Conservation (phyloP, 1,140 invertebrate species). For the Drosophila equinoxialis region DNA sequence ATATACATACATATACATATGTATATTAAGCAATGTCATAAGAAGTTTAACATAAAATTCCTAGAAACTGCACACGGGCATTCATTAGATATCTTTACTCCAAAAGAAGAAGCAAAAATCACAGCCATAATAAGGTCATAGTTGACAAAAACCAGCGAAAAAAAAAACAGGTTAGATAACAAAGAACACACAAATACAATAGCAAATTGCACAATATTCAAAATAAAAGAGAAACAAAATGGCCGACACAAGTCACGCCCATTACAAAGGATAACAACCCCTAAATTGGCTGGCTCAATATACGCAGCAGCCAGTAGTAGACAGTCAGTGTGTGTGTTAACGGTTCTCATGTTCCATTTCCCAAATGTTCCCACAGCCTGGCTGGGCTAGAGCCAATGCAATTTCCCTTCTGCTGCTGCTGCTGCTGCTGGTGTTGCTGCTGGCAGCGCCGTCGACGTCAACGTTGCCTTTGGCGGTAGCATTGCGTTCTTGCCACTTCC, state of each 20-base stretch:
- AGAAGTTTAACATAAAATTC: constrained; percentile 76
- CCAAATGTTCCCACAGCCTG: constrained; percentile 49
- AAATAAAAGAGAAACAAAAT: constrained; percentile 39
- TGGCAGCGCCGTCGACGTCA: constrained; percentile 16
- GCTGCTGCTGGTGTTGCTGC: constrained; percentile 23
- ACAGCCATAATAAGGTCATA: constrained; percentile 60
- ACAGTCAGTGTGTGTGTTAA: constrained; percentile 4
- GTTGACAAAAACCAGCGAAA: constrained; percentile 28
- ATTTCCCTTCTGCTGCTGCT: constrained; percentile 38
- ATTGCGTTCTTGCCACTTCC: constrained; percentile 19
- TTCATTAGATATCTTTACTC: constrained; percentile 63
- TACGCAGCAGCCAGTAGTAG: constrained; percentile 24
- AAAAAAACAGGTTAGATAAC: constrained; percentile 41
- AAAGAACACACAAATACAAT: constrained; percentile 12
- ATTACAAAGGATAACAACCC: constrained; percentile 30
- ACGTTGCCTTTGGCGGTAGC: constrained; percentile 3
- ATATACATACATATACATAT: constrained; percentile 7
- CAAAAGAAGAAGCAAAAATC: background rate
- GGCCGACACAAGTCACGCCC: constrained; percentile 40
- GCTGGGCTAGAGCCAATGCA: constrained; percentile 47
- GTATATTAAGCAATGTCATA: constrained; percentile 60
- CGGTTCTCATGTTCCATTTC: constrained; percentile 23
- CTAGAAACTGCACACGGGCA: constrained; percentile 60
- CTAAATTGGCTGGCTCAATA: constrained; percentile 40
- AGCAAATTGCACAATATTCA: constrained; percentile 26